phyloP scores from a whole-genome alignment of 2,113 vertebrate species.

The Micronisus gabar region DNA sequence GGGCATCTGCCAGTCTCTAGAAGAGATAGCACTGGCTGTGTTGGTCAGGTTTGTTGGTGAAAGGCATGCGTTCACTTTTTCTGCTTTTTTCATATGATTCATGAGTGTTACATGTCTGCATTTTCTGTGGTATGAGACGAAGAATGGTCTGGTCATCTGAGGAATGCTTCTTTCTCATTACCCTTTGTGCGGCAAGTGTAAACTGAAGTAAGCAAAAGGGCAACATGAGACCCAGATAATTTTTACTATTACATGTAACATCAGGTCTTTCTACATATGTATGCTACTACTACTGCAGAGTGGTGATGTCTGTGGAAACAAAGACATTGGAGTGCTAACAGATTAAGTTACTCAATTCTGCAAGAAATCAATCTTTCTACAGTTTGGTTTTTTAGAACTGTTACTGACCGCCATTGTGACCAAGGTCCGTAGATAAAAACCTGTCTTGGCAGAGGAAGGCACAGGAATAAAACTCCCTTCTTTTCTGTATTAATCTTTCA shows the following conservation, averaged over 20 bases:
- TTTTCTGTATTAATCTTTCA: not conserved
- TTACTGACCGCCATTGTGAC: not conserved
- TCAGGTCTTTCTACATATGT: not conserved
- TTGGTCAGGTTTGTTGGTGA: not conserved
- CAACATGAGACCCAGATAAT: not conserved
- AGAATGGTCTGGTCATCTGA: not conserved
- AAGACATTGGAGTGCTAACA: not conserved
- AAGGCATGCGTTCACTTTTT: accelerated
- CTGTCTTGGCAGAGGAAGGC: not conserved
- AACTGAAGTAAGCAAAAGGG: not conserved
- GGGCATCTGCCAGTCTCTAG: not conserved
- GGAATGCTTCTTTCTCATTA: not conserved
- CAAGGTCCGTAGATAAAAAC: not conserved
- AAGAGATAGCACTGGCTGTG: not conserved
- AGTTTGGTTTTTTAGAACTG: not conserved
- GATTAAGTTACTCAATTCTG: not conserved
- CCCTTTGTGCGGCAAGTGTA: not conserved
- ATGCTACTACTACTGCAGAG: not conserved
- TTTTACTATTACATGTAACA: not conserved
- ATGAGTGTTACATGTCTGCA: not conserved
- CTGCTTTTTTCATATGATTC: not conserved
- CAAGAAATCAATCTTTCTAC: not conserved
- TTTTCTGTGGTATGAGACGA: not conserved
- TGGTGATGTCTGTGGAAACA: not conserved
- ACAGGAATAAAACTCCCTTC: not conserved